phyloP scores from a whole-genome alignment of 2,113 vertebrate genomes.

The Forbesichthys agassizii region DNA sequence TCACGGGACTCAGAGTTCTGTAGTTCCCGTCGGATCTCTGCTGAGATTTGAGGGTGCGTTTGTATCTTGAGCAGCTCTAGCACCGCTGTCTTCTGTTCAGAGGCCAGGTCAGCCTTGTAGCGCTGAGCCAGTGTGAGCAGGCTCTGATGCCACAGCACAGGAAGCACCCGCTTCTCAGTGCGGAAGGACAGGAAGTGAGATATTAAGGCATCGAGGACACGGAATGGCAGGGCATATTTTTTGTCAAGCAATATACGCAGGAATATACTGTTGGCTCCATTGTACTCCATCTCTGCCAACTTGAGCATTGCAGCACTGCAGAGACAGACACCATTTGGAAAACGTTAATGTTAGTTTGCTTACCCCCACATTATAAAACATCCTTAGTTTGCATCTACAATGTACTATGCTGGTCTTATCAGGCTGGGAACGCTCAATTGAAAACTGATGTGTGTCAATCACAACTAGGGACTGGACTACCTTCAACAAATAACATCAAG shows the following conservation, averaged over 20 bases:
- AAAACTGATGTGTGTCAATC: background rate
- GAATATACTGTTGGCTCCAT: slow-evolving; percentile 96
- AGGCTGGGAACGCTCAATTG: background rate
- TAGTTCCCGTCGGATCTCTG: slow-evolving; percentile 89
- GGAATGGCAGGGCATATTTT: slow-evolving; percentile 97
- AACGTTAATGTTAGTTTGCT: background rate
- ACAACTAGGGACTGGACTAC: too few relatives aligned
- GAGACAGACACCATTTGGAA: background rate
- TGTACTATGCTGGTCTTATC: too few relatives aligned
- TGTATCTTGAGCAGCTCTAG: slow-evolving; percentile 90
- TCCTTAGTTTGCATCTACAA: too few relatives aligned
- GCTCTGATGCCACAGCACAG: slow-evolving; percentile 97
- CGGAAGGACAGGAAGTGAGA: slow-evolving; percentile 95
- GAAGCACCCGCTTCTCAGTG: slow-evolving; percentile 82
- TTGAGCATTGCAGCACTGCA: slow-evolving; percentile 93
- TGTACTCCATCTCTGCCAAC: slow-evolving; percentile 95
- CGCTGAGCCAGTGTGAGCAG: slow-evolving; percentile 91
- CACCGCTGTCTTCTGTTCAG: slow-evolving; percentile 88
- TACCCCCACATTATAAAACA: background rate
- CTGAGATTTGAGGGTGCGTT: slow-evolving; percentile 82
- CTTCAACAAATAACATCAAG: too few relatives aligned
- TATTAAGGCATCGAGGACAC: slow-evolving; percentile 93
- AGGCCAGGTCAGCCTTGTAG: slow-evolving; percentile 93
- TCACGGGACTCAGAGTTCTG: slow-evolving; percentile 84
- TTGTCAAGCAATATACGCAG: slow-evolving; percentile 94